Evolutionary conservation across 2,797 vertebrate species (phyloP).

Genomic region (Cichlasoma orientale): DNA sequence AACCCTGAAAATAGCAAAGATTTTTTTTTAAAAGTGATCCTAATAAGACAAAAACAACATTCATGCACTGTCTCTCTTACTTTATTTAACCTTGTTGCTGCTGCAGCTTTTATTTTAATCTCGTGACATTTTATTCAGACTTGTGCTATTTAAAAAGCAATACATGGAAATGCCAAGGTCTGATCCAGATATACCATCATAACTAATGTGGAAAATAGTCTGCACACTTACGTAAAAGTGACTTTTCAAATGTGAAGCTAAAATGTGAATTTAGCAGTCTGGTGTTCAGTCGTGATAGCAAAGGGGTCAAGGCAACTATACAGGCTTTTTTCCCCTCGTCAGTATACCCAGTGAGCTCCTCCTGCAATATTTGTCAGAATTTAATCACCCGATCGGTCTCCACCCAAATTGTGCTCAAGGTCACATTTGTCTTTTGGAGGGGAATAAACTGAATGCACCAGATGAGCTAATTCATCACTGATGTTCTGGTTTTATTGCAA

Average conservation of each 20-base stretch:
- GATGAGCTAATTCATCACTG: background rate
- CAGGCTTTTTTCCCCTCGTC: too few species aligned
- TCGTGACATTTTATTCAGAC: background rate
- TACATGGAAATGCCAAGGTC: background rate
- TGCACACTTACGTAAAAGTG: background rate
- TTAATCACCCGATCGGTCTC: fast-evolving
- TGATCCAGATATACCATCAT: background rate
- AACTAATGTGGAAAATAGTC: background rate
- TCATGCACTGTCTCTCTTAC: background rate
- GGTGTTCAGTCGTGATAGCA: too few species aligned
- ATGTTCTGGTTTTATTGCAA: background rate
- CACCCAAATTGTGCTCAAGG: background rate
- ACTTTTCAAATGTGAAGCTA: background rate
- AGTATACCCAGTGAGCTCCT: background rate
- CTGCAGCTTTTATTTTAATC: background rate
- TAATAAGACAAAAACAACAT: background rate
- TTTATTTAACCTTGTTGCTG: background rate
- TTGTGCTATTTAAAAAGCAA: background rate
- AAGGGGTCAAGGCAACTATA: too few species aligned
- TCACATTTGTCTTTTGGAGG: fast-evolving
- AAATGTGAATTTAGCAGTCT: background rate
- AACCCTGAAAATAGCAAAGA: background rate
- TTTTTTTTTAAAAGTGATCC: background rate
- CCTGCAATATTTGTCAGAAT: background rate
- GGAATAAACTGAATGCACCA: fast-evolving